Percentiles rank a stretch among this genome's conserved stretches.
Conservation (phyloP, 2,797 vertebrate genomes). For the Phoebastria nigripes region DNA sequence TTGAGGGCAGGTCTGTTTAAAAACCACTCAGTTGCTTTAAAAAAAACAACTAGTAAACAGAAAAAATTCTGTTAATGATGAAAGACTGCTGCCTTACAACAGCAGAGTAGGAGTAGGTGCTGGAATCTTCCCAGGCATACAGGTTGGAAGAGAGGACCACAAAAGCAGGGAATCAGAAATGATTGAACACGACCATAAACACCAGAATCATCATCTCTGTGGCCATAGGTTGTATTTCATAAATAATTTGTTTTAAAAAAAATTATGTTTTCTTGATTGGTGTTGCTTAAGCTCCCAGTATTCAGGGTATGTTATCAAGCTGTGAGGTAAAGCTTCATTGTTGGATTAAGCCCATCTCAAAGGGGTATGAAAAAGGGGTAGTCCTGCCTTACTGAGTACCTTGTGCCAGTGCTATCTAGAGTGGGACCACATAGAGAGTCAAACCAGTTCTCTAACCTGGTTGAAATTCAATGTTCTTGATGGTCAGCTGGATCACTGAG, state of each 20-base stretch:
- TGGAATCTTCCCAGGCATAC: background rate
- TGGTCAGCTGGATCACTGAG: background rate
- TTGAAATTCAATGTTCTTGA: background rate
- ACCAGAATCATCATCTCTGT: background rate
- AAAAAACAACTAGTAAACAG: background rate
- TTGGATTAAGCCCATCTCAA: background rate
- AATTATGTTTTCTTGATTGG: background rate
- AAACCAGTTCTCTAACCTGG: background rate
- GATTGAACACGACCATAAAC: background rate
- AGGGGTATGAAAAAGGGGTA: background rate
- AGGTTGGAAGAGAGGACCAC: background rate
- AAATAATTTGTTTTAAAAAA: background rate
- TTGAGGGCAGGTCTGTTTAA: background rate
- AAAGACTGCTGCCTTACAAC: background rate
- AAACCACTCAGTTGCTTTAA: background rate
- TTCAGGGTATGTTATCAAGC: background rate
- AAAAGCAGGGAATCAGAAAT: background rate
- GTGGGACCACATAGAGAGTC: background rate
- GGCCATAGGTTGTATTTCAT: background rate
- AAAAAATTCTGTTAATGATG: background rate
- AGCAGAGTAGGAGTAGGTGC: background rate
- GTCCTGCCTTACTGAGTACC: background rate
- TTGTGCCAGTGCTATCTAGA: background rate
- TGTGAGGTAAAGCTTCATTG: background rate
- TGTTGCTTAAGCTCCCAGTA: background rate